Evolutionary conservation across 2,113 vertebrate genomes (phyloP).

Genomic region (Vombatus ursinus): DNA sequence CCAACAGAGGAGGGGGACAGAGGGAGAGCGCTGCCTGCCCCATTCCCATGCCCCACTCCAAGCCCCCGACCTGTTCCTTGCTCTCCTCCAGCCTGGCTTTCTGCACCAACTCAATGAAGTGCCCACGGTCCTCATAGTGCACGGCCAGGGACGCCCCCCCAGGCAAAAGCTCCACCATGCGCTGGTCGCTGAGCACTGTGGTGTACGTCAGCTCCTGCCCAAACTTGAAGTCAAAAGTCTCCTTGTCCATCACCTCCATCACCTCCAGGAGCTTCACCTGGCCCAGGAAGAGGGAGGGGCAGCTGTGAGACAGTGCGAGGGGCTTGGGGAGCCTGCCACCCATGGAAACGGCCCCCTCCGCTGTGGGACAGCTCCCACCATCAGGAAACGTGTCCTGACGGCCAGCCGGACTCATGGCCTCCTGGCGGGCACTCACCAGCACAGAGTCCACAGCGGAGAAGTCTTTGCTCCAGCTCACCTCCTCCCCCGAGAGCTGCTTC

Average conservation of each 20-base stretch:
- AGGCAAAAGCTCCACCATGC: constrained; percentile 92
- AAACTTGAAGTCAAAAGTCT: constrained; percentile 96
- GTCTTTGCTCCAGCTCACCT: constrained; percentile 96
- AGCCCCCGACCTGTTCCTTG: constrained; percentile 90
- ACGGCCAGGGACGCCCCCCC: constrained; percentile 89
- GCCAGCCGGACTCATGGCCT: neutral
- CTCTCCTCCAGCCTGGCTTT: constrained; percentile 94
- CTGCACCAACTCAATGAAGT: constrained; percentile 93
- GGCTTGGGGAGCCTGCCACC: neutral
- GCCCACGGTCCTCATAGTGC: constrained; percentile 90
- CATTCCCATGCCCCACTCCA: neutral
- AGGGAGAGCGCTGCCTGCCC: neutral
- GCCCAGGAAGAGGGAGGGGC: rapidly evolving
- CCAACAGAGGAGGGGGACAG: neutral
- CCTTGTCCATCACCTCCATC: constrained; percentile 97
- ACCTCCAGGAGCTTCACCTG: constrained; percentile 97
- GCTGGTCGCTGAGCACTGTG: constrained; percentile 92
- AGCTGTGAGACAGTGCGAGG: rapidly evolving
- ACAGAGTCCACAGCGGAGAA: constrained; percentile 96
- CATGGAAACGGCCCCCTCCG: neutral
- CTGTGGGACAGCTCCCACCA: neutral
- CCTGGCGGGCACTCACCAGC: constrained; percentile 87
- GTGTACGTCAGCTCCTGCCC: constrained; percentile 96
- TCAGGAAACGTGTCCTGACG: neutral
- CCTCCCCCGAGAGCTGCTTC: constrained; percentile 96